A percentile compares a stretch with the other conserved stretches of the same genome.
phyloP scores from a whole-genome alignment of 2,888 invertebrate genomes.

The Rutpela maculata region DNA sequence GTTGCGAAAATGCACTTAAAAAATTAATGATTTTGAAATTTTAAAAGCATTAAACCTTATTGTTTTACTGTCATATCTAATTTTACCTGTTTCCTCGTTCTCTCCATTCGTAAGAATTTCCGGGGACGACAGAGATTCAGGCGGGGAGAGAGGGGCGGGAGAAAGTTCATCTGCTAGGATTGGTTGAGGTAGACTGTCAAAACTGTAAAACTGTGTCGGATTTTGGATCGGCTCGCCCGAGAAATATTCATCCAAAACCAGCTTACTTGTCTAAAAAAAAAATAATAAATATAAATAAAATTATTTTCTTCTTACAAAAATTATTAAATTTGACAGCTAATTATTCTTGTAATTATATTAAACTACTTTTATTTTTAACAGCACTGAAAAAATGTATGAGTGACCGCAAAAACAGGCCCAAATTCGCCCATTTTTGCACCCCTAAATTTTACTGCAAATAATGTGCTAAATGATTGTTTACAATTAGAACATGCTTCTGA shows the following conservation, averaged over 20 bases:
- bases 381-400: too few relatives aligned
- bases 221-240: conserved; percentile 73
- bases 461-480: too few relatives aligned
- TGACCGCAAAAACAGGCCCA: too few relatives aligned
- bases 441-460: too few relatives aligned
- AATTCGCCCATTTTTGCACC: too few relatives aligned
- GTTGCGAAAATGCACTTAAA: too few relatives aligned
- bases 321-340: too few relatives aligned
- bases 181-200: conserved; percentile 71
- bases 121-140: conserved; percentile 68
- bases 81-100: conserved; percentile 47
- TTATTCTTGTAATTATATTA: too few relatives aligned
- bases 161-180: conserved; percentile 63
- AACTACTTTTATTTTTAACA: too few relatives aligned
- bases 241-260: conserved; percentile 92
- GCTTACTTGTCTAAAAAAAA: conserved; percentile 85
- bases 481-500: too few relatives aligned
- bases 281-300: conserved; percentile 25
- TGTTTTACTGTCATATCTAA: background rate
- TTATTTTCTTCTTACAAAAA: too few relatives aligned
- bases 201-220: conserved; percentile 71
- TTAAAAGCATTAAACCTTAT: too few relatives aligned
- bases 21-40: background rate
- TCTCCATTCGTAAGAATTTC: conserved; percentile 61
- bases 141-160: conserved; percentile 66